Conservation (phyloP, 1,140 invertebrate genomes). For the Macrostomum lignano region DNA sequence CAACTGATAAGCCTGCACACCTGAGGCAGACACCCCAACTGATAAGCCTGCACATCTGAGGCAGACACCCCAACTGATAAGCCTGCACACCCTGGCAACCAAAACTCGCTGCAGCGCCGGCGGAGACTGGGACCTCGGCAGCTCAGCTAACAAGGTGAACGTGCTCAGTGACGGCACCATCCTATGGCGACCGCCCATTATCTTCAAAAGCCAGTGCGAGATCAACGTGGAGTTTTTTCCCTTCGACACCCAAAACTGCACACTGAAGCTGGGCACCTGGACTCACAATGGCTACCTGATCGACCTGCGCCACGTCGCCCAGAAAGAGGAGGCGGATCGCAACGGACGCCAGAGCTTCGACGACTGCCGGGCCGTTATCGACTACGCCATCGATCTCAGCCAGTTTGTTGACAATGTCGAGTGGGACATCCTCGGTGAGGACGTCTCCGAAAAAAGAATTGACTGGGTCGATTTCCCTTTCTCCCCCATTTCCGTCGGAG, state of each 20-base stretch:
- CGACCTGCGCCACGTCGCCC: conserved; percentile 1
- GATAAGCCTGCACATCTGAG: no score
- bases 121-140: no score
- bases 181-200: conserved; percentile 38
- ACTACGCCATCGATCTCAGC: conserved; percentile 2
- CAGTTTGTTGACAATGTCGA: neutral
- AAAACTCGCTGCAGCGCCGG: no score
- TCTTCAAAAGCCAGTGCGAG: conserved; percentile 36
- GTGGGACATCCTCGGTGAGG: no score
- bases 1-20: neutral
- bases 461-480: no score
- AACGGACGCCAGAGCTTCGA: neutral
- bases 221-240: conserved; percentile 39
- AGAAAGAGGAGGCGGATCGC: neutral
- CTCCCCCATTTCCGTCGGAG: no score
- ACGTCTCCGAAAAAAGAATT: no score
- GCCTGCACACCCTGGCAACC: no score
- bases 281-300: conserved; percentile 26
- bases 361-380: neutral
- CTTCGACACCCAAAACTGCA: conserved; percentile 38
- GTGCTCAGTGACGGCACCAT: conserved; percentile 33
- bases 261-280: conserved; percentile 32
- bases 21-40: neutral
- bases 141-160: neutral
- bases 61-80: neutral